Percentiles rank a stretch among this genome's conserved stretches.
Evolutionary conservation across 2,797 vertebrate species (phyloP).

Genomic region (Meda fulgida): DNA sequence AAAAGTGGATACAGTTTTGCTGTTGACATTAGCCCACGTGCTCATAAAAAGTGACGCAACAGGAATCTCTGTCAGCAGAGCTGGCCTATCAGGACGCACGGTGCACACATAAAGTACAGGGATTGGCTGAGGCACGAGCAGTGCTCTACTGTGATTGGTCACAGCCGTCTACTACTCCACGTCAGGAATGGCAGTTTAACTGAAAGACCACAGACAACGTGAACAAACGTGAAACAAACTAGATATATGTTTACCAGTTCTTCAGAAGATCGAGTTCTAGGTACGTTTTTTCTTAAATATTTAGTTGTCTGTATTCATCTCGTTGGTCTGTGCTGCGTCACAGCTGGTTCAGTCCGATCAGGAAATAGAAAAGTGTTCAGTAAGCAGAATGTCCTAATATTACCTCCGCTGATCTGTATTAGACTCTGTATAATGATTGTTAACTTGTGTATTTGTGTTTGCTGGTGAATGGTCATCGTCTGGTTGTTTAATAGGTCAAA

Average conservation of each 20-base stretch:
- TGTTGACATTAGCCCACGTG: background rate
- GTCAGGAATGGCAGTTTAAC: constrained; percentile 24
- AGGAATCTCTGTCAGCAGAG: background rate
- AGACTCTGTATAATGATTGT: background rate
- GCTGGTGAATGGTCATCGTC: background rate
- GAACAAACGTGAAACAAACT: background rate
- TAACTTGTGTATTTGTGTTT: background rate
- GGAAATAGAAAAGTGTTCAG: background rate
- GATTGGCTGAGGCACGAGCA: constrained; percentile 8
- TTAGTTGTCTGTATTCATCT: background rate
- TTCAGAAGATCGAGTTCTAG: background rate
- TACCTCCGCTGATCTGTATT: background rate
- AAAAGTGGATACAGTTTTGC: background rate
- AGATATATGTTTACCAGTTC: background rate
- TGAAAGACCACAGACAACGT: background rate
- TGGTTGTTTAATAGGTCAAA: background rate
- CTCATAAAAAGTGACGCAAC: background rate
- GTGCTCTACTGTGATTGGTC: background rate
- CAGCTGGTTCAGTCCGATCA: background rate
- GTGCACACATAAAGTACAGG: background rate
- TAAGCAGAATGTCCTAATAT: background rate
- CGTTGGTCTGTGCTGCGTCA: background rate
- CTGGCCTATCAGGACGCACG: background rate
- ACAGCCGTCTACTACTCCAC: constrained; percentile 24
- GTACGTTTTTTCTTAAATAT: background rate